These are phyloP conservation scores for Sapajus apella DNA, from an alignment of 2,113 vertebrate genomes.

Conservation along the genomic window DNA sequence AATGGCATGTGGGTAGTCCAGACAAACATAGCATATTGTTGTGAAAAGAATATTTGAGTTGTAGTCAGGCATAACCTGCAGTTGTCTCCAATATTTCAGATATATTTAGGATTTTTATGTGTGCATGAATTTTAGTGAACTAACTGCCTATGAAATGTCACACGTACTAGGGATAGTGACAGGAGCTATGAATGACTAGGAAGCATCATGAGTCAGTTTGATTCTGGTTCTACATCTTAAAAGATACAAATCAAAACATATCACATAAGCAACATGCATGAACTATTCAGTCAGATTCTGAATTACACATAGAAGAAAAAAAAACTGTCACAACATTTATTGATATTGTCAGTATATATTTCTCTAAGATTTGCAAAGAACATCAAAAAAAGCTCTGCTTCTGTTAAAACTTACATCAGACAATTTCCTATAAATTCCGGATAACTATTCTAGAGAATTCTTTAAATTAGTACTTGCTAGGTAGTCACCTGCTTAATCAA, in stretches of 20 bases:
- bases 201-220: constrained; percentile 14
- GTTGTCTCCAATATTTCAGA: constrained; percentile 23
- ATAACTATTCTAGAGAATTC: neutral
- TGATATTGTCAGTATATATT: constrained; percentile 20
- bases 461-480: neutral
- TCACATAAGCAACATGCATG: neutral
- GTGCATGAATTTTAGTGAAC: neutral
- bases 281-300: constrained; percentile 4
- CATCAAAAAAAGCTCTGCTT: neutral
- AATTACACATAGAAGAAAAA: constrained; percentile 26
- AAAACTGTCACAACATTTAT: neutral
- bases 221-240: constrained; percentile 40
- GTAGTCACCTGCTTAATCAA: neutral
- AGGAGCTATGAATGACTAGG: neutral
- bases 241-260: constrained; percentile 48
- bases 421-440: too few relatives aligned
- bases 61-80: constrained; percentile 43
- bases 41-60: constrained; percentile 46
- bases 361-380: constrained; percentile 28
- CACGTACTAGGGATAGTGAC: constrained; percentile 18
- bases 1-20: constrained; percentile 3
- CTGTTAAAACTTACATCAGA: neutral
- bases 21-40: constrained; percentile 32
- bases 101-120: constrained; percentile 34
- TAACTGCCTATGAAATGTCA: constrained; percentile 48